These are phyloP conservation scores for Cheilosia pagana DNA, from an alignment of 2,888 invertebrate species.

Conservation along the genomic window DNA sequence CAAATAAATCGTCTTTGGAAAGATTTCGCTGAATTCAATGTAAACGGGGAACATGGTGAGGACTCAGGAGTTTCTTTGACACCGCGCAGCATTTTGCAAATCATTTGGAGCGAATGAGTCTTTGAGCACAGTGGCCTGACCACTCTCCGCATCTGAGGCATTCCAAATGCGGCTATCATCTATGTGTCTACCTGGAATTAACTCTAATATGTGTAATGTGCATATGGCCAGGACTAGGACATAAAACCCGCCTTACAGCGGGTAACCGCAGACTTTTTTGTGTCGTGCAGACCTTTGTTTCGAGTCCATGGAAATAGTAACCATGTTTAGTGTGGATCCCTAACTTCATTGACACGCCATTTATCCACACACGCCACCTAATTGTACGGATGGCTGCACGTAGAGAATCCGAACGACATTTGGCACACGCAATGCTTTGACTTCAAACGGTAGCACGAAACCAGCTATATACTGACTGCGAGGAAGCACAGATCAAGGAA, in stretches of 20 bases:
- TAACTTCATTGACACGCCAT: neutral
- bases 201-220: no score
- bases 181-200: no score
- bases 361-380: neutral
- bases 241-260: no score
- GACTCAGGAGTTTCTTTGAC: no score
- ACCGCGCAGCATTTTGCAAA: slow-evolving; percentile 41
- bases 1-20: slow-evolving; percentile 61
- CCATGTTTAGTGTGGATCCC: no score
- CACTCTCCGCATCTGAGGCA: slow-evolving; percentile 19
- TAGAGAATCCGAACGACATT: slow-evolving; percentile 2
- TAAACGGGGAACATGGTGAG: neutral
- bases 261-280: no score
- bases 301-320: no score
- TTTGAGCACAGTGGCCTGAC: slow-evolving; percentile 28
- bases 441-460: slow-evolving; percentile 31
- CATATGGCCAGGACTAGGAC: no score
- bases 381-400: neutral
- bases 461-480: slow-evolving; percentile 12
- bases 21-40: slow-evolving; percentile 27
- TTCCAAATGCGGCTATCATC: neutral
- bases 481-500: slow-evolving; percentile 36
- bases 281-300: no score
- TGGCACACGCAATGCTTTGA: slow-evolving; percentile 51
- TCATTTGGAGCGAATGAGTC: slow-evolving; percentile 44